phyloP scores from a whole-genome alignment of 2,888 invertebrate genomes.

The Orchesella flavescens region DNA sequence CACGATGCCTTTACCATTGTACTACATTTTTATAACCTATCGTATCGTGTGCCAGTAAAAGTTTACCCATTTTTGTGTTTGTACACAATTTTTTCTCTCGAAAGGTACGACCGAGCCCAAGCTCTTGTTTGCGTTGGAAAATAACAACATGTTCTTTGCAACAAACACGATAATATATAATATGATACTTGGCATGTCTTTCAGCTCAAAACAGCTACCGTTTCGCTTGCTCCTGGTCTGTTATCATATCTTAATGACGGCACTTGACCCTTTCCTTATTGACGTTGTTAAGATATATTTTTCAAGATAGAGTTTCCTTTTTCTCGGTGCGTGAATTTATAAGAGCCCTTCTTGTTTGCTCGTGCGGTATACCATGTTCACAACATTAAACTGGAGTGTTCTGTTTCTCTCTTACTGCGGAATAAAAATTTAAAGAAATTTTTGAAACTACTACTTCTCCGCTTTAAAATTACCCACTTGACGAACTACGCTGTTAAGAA shows the following conservation, averaged over 20 bases:
- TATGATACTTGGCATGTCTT: conserved; percentile 14
- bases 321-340: background rate
- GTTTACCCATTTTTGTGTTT: background rate
- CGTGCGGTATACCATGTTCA: background rate
- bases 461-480: background rate
- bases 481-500: background rate
- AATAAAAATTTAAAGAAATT: background rate
- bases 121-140: background rate
- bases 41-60: background rate
- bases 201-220: background rate
- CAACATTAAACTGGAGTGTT: background rate
- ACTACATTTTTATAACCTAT: background rate
- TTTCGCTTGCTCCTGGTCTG: background rate
- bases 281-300: conserved; percentile 20
- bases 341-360: background rate
- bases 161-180: background rate
- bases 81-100: background rate
- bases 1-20: too few species aligned
- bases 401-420: background rate
- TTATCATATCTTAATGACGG: conserved; percentile 49
- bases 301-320: background rate
- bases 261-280: conserved; percentile 54
- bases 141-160: background rate
- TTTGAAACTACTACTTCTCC: background rate
- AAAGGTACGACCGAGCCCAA: background rate